phyloP scores from a whole-genome alignment of 2,888 invertebrate genomes.

The Chloroclysta siterata region DNA sequence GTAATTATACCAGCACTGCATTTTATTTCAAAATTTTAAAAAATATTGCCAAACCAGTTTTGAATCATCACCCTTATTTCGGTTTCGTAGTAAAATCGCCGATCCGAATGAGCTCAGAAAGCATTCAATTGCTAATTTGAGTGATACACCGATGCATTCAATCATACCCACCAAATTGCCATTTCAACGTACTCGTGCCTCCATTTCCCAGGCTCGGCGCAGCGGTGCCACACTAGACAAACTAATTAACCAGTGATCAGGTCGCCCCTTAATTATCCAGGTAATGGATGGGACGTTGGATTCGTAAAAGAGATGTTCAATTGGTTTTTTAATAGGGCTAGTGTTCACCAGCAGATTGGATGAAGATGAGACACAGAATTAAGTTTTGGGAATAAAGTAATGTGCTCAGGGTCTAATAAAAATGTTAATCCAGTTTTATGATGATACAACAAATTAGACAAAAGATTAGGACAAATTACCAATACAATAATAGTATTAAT shows the following conservation, averaged over 20 bases:
- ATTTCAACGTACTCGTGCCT: not conserved
- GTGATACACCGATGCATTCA: slow-evolving; percentile 3
- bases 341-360: not conserved
- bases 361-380: not conserved
- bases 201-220: slow-evolving; percentile 1
- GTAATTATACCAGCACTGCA: too few relatives aligned
- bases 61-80: not conserved
- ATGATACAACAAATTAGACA: too few relatives aligned
- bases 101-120: not conserved
- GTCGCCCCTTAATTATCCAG: slow-evolving; percentile 32
- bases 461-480: too few relatives aligned
- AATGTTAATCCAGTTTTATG: too few relatives aligned
- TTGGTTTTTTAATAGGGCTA: slow-evolving; percentile 1
- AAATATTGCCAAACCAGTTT: too few relatives aligned
- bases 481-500: too few relatives aligned
- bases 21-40: too few relatives aligned
- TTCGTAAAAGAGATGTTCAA: slow-evolving; percentile 6
- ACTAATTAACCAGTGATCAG: slow-evolving; percentile 35
- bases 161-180: slow-evolving; percentile 4
- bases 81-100: not conserved
- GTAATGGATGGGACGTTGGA: slow-evolving; percentile 25
- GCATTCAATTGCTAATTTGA: not conserved
- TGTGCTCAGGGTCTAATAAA: too few relatives aligned
- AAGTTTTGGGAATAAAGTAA: not conserved
- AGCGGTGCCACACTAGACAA: slow-evolving; percentile 30